Evolutionary conservation across 2,113 vertebrate genomes (phyloP), one percentile per base, ranked within the genome.

Genomic region (Nansenia antarctica): DNA sequence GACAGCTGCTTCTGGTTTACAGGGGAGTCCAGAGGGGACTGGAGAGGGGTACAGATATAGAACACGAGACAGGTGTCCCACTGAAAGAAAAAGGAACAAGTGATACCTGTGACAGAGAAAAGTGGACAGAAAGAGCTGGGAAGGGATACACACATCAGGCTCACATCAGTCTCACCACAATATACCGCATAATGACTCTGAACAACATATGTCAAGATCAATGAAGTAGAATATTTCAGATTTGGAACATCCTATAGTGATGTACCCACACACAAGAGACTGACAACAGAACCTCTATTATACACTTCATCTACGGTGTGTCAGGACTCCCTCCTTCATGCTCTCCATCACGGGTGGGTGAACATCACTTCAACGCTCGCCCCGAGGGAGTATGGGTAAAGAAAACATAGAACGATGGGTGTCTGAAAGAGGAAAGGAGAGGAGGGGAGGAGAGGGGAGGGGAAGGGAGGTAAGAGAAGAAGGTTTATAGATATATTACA

Each of bases 301-400:
- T 37, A 20, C 24, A 6, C 20, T 6, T 22, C 34, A 37, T 24
- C 31, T 22, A 24, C 27, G n/a, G 9, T 35, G 3, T 62, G 20
- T 42, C 24, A 5, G 12, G 20, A 14, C 34, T 62, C 22, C 8
- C 31, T 60, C 24, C 22, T 11, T 55, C 20, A 42, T 30, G 6
- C 22, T 20, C 31, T 60, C 24, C 22, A 11, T 55, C 20, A 42
- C n/a, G 6, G 62, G 62, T 81, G 81, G 73, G 61, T 68, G 72
- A 74, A 73, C 64, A 78, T 75, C 68, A 35, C 66, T 81, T 77
- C 60, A 71, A 29, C 3, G 3, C 5, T 15, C 69, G 69, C 70
- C 68, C 77, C 61, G 52, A 65, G 72, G 70, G 49, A 2, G 32
- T 69, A n/a, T 5, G 58, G 26, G 62, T 73, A 39, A 30, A 54